Base-by-base conservation (phyloP, 2,797 vertebrate species). In the Graptemys geographica region DNA sequence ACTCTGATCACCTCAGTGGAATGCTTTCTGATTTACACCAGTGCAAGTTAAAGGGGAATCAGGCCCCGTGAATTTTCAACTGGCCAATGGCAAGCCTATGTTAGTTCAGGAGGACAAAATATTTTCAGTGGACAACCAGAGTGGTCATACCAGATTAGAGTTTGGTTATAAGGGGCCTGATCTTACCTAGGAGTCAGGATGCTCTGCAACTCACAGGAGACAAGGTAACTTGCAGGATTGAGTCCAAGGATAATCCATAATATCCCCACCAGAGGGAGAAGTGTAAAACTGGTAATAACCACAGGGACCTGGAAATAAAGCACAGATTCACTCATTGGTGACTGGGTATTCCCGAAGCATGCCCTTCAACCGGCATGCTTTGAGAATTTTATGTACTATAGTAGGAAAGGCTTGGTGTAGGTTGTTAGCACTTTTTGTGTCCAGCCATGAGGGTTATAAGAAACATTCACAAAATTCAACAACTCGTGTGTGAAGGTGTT, bases 121-220 rank as follows among this genome's bases (percentile, higher is more conserved):
- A 78, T 69, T 69, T 80, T 10, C 55, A 81, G 80, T 23, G 33
- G 41, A 19, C 47, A 83, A 79, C 47, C 10, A 55, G n/a, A 19
- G 15, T 62, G 15, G 5, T 27, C 49, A 11, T 28, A 74, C n/a
- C 41, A 79, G 10, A 23, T 57, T 21, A 49, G 83, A 90, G 62
- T 9, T 10, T 55, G 72, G 31, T 79, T 53, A 23, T 37, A 83
- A 47, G 0, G 0, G 9, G 8, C 19, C 37, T 19, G 8, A 53
- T 62, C 31, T 11, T 21, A 37, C 4, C 37, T 37, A 47, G 18
- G 3, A 59, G 53, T 41, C 37, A 59, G 1, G 1, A 53, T 80
- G 52, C 59, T 33, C 59, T 62, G 31, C 31, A 62, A 15, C 15
- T 62, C 59, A 76, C 59, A 49, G 0, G 16, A 76, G n/a, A n/a